Evolutionary conservation across 2,113 vertebrate species (phyloP), one percentile per base, ranked within the genome.

Genomic region (Rousettus leschenaultii): DNA sequence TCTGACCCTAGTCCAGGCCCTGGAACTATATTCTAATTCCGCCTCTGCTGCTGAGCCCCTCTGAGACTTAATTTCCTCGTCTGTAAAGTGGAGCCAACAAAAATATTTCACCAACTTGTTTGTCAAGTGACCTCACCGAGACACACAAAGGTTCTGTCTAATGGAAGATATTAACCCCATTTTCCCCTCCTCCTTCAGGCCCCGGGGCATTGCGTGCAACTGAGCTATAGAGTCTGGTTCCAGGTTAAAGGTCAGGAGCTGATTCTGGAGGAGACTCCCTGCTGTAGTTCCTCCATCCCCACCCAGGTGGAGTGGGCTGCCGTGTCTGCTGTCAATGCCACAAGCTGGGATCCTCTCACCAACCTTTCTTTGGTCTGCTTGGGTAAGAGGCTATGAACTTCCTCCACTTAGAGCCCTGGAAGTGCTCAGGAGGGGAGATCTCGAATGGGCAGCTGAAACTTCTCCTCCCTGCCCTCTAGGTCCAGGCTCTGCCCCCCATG

Each of bases 321-420:
- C 2, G 79, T 98, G 77, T 95, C 95, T 0, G 90, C 92, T 0
- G 1, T 51, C 40, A 96, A 93, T 6, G 71, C 59, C 9, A 51
- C 51, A 0, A 68, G 21, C 66, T 57, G 74, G 93, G 89, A 57
- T 0, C 53, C 21, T 21, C 43, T 59, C 45, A 65, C 96, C 79
- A 96, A 94, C 61, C 94, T 98, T 61, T 97, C 97, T 68, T 33
- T 98, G 90, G 43, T 78, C 33, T 97, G 95, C 83, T 84, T 96
- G 94, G 98, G 98, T 98, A 95, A 96, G 93, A 84, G 68, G 15
- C 40, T 12, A 1, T 13, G 84, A 30, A 4, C 22, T 26, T 61
- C n/a, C 48, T 51, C 38, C 0, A 21, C 26, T 28, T 10, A 9
- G 55, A 5, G 4, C 33, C 82, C 19, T 43, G 38, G 14, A 63